Evolutionary conservation across 1,140 invertebrate species (phyloP), one percentile per base, ranked within the genome.

Genomic region (Drosophila leontia): DNA sequence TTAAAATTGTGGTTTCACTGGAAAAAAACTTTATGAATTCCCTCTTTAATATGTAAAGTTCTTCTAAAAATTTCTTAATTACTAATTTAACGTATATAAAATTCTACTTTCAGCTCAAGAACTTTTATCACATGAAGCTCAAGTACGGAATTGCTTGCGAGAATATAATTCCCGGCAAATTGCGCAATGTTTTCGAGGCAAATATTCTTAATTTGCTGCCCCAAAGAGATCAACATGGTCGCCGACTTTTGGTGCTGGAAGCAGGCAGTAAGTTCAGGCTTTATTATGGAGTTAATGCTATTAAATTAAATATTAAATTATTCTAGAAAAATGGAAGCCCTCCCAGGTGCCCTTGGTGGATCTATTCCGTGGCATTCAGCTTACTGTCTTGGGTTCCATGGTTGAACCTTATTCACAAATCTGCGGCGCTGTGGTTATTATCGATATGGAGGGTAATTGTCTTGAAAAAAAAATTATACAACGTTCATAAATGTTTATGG

Each of bases 261-360:
- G 90, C 86, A 51, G 95, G 95, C 71, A 93, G 94, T 94, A 92
- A 93, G 93, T 93, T 45, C 1, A 9, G 1, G 2, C 12, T 15
- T 53, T 9, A 8, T 44, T 11, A 8, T 44, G 4, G 0, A n/a
- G n/a, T n/a, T n/a, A n/a, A n/a, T n/a, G n/a, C n/a, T n/a, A n/a
- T 12, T n/a, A 12, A 11, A 15, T 9, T 26, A 37, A 6, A 12
- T 56, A 13, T 13, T 17, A 7, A 53, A 47, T 29, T 23, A 42
- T 55, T 15, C 1, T 63, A 95, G 95, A 93, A 65, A 95, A 93
- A 83, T 96, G 96, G 96, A 95, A 96, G 69, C 93, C 95, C 0
- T 96, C 95, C 50, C 80, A 94, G 78, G 91, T 95, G 3, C 84
- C 87, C 0, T 42, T 96, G 13, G 91, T 93, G 12, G 94, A 96